Conservation (phyloP, 2,797 vertebrate genomes). For the Pangasius krempfi region DNA sequence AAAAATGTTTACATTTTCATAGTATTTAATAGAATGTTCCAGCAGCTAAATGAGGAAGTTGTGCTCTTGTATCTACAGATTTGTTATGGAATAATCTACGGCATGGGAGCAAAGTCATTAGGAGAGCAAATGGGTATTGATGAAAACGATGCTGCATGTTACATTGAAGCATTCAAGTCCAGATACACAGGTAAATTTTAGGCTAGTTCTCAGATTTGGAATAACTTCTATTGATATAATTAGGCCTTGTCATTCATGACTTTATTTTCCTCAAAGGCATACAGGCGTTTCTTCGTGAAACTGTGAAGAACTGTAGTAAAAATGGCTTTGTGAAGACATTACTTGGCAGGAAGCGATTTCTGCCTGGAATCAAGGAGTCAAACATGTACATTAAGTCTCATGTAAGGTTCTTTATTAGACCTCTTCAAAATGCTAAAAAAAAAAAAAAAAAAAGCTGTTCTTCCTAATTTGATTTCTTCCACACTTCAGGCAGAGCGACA, state of each 20-base stretch:
- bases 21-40: background rate
- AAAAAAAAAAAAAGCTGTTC: background rate
- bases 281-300: constrained; percentile 86
- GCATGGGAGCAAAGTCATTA: constrained; percentile 93
- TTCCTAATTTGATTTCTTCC: background rate
- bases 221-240: background rate
- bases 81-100: constrained; percentile 98
- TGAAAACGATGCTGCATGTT: constrained; percentile 87
- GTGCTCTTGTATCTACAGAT: constrained; percentile 75
- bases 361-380: constrained; percentile 87
- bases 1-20: background rate
- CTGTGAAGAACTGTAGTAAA: constrained; percentile 85
- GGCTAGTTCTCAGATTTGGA: background rate
- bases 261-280: constrained; percentile 78
- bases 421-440: background rate
- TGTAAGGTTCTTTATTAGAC: constrained; percentile 68
- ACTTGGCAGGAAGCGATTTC: constrained; percentile 88
- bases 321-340: constrained; percentile 92
- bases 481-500: constrained; percentile 88
- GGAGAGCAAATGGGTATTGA: constrained; percentile 96
- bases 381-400: constrained; percentile 88
- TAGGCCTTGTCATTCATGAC: background rate
- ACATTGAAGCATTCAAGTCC: constrained; percentile 94
- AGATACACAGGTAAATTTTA: constrained; percentile 86
- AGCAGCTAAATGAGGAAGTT: background rate